Percentiles rank a stretch among this genome's conserved stretches.
phyloP scores from a whole-genome alignment of 2,797 vertebrate species.

The Chaetodon trifasciatus region DNA sequence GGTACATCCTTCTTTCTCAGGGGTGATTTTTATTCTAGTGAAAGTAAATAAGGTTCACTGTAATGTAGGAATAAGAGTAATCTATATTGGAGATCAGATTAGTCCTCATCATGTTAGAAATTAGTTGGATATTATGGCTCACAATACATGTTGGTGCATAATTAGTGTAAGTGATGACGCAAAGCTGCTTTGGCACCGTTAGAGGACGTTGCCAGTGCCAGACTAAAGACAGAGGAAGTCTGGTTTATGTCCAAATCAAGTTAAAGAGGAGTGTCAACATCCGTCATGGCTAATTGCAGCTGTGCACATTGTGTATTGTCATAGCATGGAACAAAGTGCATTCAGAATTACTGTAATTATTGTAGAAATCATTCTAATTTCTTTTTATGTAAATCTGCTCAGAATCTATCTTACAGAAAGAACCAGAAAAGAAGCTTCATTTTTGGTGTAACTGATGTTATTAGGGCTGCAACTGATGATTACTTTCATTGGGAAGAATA shows the following conservation, averaged over 20 bases:
- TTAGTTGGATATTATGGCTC: constrained; percentile 37
- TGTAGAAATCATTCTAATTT: background rate
- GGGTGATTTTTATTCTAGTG: constrained; percentile 33
- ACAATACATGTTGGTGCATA: constrained; percentile 34
- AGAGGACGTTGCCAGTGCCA: constrained; percentile 27
- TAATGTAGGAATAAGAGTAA: constrained; percentile 23
- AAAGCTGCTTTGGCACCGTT: constrained; percentile 26
- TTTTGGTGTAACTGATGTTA: background rate
- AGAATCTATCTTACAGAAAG: background rate
- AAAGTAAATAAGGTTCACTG: constrained; percentile 25
- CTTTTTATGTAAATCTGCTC: background rate
- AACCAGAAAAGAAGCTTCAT: background rate
- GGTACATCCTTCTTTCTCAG: constrained; percentile 39
- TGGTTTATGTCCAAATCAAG: constrained; percentile 41
- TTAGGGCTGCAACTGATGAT: background rate
- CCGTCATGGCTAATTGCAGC: background rate
- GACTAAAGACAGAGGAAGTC: constrained; percentile 26
- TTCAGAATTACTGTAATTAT: background rate
- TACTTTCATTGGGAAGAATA: background rate
- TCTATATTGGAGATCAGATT: constrained; percentile 33
- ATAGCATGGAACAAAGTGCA: background rate
- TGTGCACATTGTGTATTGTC: background rate
- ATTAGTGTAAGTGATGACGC: constrained; percentile 45
- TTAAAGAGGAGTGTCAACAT: constrained; percentile 24
- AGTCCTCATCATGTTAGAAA: constrained; percentile 28